Evolutionary conservation across 2,797 vertebrate species (phyloP), one percentile per base, ranked within the genome.

Genomic region (Glossophaga mutica): DNA sequence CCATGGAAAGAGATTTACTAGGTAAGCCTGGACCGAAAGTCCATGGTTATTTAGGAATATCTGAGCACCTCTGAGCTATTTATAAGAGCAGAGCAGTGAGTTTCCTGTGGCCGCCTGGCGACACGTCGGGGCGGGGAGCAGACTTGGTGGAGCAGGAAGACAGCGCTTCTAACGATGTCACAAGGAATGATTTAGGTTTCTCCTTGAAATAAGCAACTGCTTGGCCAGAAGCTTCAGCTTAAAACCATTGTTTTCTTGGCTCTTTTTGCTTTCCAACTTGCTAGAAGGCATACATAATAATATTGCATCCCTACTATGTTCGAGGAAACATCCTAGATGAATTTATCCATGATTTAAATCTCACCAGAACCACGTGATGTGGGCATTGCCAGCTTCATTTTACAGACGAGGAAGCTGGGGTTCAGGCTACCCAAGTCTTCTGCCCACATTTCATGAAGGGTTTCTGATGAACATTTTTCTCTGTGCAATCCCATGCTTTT

Each of bases 111-210:
- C 18, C 5, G 5, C 50, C 62, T 39, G 46, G 12, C 55, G 48
- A 26, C 32, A 6, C 26, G 24, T 62, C 91, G 16, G 15, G 8
- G 24, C 52, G 85, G 50, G 71, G 71, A 95, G 57, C 55, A 71
- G 88, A 52, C 37, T 50, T 73, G 12, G 83, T 24, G 22, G 42
- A 86, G 59, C 29, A 29, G n/a, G 42, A 79, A 89, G 87, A 74
- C 84, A 48, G 57, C 9, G 21, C 18, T 59, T 44, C 76, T 55
- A 37, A 74, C 1, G 22, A 71, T 57, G 67, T 52, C 67, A 42
- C 39, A 57, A 37, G 55, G 50, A 62, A 89, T 74, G 59, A 76
- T 48, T 67, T 9, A 29, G 81, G 59, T 55, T 83, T 68, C 59
- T 94, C 67, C 59, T 83, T 18, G 9, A 85, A 71, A 67, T 2